Conservation (phyloP, 2,797 vertebrate genomes). For the Orestias chungarensis region DNA sequence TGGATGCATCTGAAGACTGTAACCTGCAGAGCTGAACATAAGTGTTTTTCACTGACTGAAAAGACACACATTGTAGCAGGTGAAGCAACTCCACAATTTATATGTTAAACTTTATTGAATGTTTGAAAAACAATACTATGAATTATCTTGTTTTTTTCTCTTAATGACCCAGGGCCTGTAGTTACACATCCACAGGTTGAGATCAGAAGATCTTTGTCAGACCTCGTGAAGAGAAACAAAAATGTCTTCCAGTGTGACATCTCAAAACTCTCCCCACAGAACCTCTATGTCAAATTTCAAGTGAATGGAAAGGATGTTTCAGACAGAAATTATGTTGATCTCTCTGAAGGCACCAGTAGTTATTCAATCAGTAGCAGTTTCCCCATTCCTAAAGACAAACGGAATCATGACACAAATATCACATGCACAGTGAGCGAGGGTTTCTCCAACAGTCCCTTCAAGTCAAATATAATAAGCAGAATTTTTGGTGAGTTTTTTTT, state of each 20-base stretch:
- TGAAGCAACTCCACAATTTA: not conserved
- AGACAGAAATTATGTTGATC: slow-evolving; percentile 31
- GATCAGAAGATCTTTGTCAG: slow-evolving; percentile 62
- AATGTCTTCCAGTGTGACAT: slow-evolving; percentile 65
- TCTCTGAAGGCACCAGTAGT: slow-evolving; percentile 16
- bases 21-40: not conserved
- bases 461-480: slow-evolving; percentile 28
- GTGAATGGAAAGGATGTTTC: not conserved
- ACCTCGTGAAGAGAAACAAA: slow-evolving; percentile 20
- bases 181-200: slow-evolving; percentile 36
- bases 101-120: not conserved
- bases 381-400: slow-evolving; percentile 1
- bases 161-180: slow-evolving; percentile 41
- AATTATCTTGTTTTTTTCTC: not conserved
- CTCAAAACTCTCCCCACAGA: slow-evolving; percentile 44
- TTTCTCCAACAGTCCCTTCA: not conserved
- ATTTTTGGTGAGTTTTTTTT: slow-evolving; percentile 64
- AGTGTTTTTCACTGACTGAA: not conserved
- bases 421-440: slow-evolving; percentile 65
- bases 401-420: slow-evolving; percentile 12
- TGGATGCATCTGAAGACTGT: not conserved
- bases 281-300: slow-evolving; percentile 64
- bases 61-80: not conserved
- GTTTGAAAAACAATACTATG: not conserved
- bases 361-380: slow-evolving; percentile 49